Conservation (phyloP, 2,113 vertebrate species). For the Balaeniceps rex region DNA sequence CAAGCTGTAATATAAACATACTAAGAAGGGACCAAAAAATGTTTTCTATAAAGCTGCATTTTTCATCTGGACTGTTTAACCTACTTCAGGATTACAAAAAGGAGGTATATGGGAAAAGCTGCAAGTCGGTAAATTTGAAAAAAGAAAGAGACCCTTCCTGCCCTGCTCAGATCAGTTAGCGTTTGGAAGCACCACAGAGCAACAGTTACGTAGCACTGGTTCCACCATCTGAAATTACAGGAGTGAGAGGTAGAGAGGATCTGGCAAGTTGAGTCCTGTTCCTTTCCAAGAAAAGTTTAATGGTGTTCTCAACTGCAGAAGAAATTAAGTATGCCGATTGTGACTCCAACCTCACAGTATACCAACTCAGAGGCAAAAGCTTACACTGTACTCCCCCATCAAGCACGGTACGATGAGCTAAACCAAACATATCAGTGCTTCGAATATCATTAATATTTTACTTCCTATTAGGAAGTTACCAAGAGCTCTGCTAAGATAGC, state of each 20-base stretch:
- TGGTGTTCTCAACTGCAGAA: not conserved
- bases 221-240: constrained; percentile 9
- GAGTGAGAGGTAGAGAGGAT: not conserved
- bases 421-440: not conserved
- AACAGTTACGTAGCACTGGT: not conserved
- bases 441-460: not conserved
- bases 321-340: not conserved
- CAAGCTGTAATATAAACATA: constrained; percentile 35
- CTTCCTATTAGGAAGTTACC: not conserved
- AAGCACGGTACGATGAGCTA: not conserved
- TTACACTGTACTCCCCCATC: not conserved
- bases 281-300: not conserved
- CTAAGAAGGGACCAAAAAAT: not conserved
- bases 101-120: not conserved
- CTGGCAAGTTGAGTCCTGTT: not conserved
- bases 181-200: not conserved
- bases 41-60: not conserved
- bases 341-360: not conserved
- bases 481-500: not conserved
- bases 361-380: not conserved
- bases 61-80: not conserved
- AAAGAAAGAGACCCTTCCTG: not conserved
- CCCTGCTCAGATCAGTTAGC: not conserved
- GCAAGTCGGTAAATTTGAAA: not conserved
- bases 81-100: not conserved